Evolutionary conservation across 2,888 invertebrate species (phyloP), one percentile per base, ranked within the genome.

Genomic region (Hirtodrosophila trivittata): DNA sequence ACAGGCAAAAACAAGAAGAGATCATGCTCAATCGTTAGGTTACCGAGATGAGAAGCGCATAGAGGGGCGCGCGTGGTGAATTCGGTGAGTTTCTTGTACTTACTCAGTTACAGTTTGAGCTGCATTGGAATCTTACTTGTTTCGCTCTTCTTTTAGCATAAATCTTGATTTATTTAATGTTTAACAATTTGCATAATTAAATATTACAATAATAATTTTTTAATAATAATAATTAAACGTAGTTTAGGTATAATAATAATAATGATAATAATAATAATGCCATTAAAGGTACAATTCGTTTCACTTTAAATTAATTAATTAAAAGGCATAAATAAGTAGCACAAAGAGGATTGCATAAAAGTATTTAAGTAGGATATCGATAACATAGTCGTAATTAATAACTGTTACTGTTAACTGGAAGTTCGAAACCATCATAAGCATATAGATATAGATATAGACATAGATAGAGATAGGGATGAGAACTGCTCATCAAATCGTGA

Each of bases 281-380:
- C 77, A 41, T 72, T 80, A 58, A 85, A 85, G 85, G 82, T 80
- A 85, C 85, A 75, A 70, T 75, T 80, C 75, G 75, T 68, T 85
- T 63, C 58, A 32, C 14, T 38, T 57, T 49, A 65, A 56, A 39
- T 21, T 54, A 69, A 66, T 72, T 59, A 58, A 45, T 57, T 58
- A 81, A 70, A 45, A 63, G 41, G 30, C 42, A 66, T 66, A 68
- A 66, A 63, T 76, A 71, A 65, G 18, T 21, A 21, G 67, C 74
- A 67, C 66, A 58, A 45, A 14, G 64, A 26, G 7, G 41, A 60
- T 37, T 35, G 35, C 12, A 13, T 12, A 39, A 18, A 18, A 8
- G 10, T 9, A 28, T 28, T 28, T 47, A 26, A 18, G 30, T 21
- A 54, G 35, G n/a, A n/a, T n/a, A n/a, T n/a, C n/a, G n/a, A n/a